Percentiles rank a stretch among this genome's conserved stretches.
phyloP scores from a whole-genome alignment of 2,113 vertebrate genomes.

The Mirounga angustirostris region DNA sequence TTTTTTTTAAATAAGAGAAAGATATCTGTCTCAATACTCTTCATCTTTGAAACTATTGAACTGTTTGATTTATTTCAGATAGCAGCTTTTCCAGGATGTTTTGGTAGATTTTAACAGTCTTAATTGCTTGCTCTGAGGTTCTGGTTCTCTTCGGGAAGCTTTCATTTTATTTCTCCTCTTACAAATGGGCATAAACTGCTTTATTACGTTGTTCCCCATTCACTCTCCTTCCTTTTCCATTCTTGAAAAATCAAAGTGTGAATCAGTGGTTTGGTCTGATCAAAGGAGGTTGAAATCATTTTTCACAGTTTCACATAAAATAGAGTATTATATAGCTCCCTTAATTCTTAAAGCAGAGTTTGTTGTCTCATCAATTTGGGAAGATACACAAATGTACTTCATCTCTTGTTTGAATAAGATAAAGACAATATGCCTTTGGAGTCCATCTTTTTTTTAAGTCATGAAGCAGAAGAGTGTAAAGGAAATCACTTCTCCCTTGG shows the following conservation, averaged over 20 bases:
- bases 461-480: neutral
- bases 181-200: neutral
- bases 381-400: neutral
- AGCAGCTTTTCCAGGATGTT: neutral
- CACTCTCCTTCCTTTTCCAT: slow-evolving; percentile 13
- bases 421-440: neutral
- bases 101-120: neutral
- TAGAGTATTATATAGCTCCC: neutral
- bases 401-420: slow-evolving; percentile 5
- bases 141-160: neutral
- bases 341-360: neutral
- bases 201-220: slow-evolving; percentile 31
- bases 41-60: neutral
- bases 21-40: neutral
- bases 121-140: neutral
- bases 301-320: slow-evolving; percentile 17
- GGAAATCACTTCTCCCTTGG: neutral
- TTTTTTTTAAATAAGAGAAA: neutral
- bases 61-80: neutral
- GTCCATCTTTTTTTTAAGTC: neutral
- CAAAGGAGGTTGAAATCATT: slow-evolving; percentile 41
- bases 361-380: neutral
- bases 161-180: slow-evolving; percentile 40
- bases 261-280: neutral
- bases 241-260: neutral